These are phyloP conservation scores for Corbicula japonica DNA, from an alignment of 2,888 invertebrate species.

Conservation along the genomic window DNA sequence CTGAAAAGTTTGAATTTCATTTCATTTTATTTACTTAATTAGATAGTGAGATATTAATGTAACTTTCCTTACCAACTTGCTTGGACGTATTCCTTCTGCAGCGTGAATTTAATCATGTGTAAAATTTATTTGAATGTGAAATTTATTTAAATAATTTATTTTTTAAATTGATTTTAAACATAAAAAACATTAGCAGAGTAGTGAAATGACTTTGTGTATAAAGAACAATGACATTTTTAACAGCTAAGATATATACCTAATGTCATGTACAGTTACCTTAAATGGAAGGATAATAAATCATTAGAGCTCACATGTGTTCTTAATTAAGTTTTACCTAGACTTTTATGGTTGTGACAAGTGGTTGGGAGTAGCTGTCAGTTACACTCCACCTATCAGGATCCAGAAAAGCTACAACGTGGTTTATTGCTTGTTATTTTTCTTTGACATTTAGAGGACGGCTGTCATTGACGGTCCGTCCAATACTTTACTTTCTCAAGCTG, in stretches of 20 bases:
- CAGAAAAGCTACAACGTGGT: constrained; percentile 1
- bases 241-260: too few relatives aligned
- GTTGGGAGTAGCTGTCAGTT: constrained; percentile 16
- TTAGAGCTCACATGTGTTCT: constrained; percentile 10
- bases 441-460: constrained; percentile 32
- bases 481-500: constrained; percentile 41
- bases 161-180: too few relatives aligned
- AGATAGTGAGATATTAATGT: too few relatives aligned
- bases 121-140: too few relatives aligned
- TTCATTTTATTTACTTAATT: too few relatives aligned
- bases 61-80: too few relatives aligned
- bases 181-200: neutral
- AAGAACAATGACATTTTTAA: too few relatives aligned
- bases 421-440: constrained; percentile 11
- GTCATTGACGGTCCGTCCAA: constrained; percentile 33
- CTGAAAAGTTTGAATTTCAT: too few relatives aligned
- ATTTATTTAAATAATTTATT: too few relatives aligned
- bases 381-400: constrained; percentile 30
- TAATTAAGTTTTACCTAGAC: neutral
- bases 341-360: constrained; percentile 2
- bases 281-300: neutral
- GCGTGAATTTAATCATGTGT: too few relatives aligned
- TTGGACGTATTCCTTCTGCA: too few relatives aligned
- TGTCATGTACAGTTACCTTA: constrained; percentile 8
- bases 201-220: neutral